These are phyloP conservation scores for Glaucopsyche alexis DNA, from an alignment of 2,888 invertebrate genomes.

Conservation along the genomic window DNA sequence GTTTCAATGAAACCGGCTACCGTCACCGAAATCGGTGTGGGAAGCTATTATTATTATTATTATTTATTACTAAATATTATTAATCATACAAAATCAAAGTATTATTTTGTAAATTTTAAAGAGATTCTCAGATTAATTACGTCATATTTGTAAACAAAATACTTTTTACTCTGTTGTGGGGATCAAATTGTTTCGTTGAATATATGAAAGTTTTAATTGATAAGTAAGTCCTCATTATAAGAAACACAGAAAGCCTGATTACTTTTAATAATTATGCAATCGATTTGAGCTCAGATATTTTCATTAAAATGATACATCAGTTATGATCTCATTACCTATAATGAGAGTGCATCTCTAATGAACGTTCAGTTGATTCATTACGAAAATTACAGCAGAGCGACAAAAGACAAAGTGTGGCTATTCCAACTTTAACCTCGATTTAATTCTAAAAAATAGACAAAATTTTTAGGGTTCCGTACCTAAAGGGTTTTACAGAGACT, in stretches of 20 bases:
- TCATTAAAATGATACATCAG: conserved; percentile 13
- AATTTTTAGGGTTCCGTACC: too few relatives aligned
- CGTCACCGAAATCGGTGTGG: too few relatives aligned
- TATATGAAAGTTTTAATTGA: not conserved
- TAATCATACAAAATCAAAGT: too few relatives aligned
- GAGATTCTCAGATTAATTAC: too few relatives aligned
- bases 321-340: conserved; percentile 3
- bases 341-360: conserved; percentile 10
- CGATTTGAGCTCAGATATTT: not conserved
- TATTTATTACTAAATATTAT: too few relatives aligned
- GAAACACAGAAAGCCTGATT: not conserved
- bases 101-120: too few relatives aligned
- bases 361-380: not conserved
- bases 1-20: too few relatives aligned
- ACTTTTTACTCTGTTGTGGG: not conserved
- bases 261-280: not conserved
- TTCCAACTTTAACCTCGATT: not conserved
- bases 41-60: too few relatives aligned
- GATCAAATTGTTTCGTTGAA: not conserved
- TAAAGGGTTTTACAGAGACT: too few relatives aligned
- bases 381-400: not conserved
- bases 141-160: not conserved
- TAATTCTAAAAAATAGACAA: too few relatives aligned
- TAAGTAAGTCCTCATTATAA: not conserved
- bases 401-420: not conserved